Evolutionary conservation across 1,140 invertebrate species (phyloP), one percentile per base, ranked within the genome.

Genomic region (Drosophila carrolli): DNA sequence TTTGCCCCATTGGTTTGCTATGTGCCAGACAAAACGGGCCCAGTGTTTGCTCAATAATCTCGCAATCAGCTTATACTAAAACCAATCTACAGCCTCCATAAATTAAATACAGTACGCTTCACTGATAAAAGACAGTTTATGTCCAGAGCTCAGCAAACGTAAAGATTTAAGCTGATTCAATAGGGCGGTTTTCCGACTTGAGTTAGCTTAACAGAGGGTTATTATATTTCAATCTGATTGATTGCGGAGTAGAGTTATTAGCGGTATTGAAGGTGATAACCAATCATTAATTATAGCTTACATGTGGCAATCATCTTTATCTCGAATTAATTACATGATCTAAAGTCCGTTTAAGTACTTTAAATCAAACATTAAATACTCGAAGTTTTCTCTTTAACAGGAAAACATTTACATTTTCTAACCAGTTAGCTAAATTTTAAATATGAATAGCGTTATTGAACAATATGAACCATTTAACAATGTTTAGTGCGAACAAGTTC

Each of bases 51-150:
- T 9, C 63, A 47, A 40, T 71, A 71, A 71, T 71, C 65, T 47
- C 50, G 43, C 67, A 71, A 58, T 71, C 67, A 60, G 70, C 67
- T 60, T 46, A 61, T 35, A 72, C 29, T 10, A 29, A 71, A 50
- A 43, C 8, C 54, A 29, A 27, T 53, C 38, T 56, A 14, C 13
- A 54, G 57, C 47, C 40, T 47, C 53, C 47, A 43, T 43, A 50
- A 37, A 35, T 72, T 29, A 37, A 58, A 57, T 38, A 68, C 67
- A 56, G 50, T 67, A 27, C 23, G 63, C 60, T 47, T 47, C 50
- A 27, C 11, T 14, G 32, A 38, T 40, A 32, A 23, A 37, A 47
- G 51, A 70, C 67, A 68, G 51, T 55, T 54, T 13, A 29, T 67
- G 48, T 6, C 40, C 37, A 19, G 5, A 66, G 55, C 54, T 32